These are phyloP conservation scores for Hydrolagus affinis DNA, from an alignment of 2,113 vertebrate species.

Conservation along the genomic window DNA sequence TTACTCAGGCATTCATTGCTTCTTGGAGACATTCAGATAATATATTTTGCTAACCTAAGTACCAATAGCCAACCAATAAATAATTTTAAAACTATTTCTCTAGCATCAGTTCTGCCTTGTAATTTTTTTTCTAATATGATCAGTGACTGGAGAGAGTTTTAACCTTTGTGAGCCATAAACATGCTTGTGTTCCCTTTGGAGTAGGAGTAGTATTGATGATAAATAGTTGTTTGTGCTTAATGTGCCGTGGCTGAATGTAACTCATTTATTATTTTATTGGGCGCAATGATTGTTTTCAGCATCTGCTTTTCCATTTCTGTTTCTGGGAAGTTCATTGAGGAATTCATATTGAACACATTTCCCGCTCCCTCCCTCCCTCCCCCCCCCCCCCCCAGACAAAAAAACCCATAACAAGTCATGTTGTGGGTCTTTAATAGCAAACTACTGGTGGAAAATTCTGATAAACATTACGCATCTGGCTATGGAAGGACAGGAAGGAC, in stretches of 20 bases:
- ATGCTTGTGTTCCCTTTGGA: conserved; percentile 18
- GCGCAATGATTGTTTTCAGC: not conserved
- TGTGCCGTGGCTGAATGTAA: not conserved
- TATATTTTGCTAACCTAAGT: not conserved
- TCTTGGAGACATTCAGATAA: not conserved
- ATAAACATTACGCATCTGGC: too few relatives aligned
- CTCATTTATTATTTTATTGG: not conserved
- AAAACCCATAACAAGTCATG: not conserved
- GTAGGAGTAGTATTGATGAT: not conserved
- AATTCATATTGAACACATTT: too few relatives aligned
- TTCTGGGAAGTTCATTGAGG: too few relatives aligned
- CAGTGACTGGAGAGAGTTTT: conserved; percentile 4
- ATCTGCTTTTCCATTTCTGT: conserved; percentile 14
- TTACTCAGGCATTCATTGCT: not conserved
- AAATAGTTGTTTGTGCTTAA: conserved; percentile 13
- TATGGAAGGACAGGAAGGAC: too few relatives aligned
- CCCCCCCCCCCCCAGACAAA: too few relatives aligned
- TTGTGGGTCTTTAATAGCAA: not conserved
- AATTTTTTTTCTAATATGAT: not conserved
- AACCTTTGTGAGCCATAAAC: not conserved
- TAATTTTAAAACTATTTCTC: not conserved
- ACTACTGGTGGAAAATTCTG: too few relatives aligned
- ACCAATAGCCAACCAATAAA: not conserved
- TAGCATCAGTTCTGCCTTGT: not conserved
- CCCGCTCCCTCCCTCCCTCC: too few relatives aligned